Conservation (phyloP, 2,113 vertebrate genomes). For the Oenanthe melanoleuca region DNA sequence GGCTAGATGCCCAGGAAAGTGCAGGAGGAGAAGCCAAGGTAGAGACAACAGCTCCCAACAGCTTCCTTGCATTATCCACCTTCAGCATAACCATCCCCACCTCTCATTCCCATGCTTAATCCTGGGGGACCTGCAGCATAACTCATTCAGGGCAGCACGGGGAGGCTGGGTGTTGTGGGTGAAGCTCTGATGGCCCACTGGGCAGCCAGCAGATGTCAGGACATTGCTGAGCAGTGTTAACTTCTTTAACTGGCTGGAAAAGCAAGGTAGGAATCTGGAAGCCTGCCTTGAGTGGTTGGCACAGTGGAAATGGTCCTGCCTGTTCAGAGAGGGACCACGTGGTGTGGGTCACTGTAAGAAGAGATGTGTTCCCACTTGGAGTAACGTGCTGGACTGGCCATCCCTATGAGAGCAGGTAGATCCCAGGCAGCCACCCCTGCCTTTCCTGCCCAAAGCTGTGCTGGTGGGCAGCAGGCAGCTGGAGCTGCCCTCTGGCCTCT, state of each 20-base stretch:
- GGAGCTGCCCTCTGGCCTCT: not conserved
- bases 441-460: not conserved
- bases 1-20: not conserved
- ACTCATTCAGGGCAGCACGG: not conserved
- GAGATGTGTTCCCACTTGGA: not conserved
- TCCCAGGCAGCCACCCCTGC: not conserved
- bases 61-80: not conserved
- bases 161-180: not conserved
- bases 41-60: not conserved
- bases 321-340: accelerated
- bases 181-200: not conserved
- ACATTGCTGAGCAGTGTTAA: not conserved
- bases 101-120: not conserved
- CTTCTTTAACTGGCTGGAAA: not conserved
- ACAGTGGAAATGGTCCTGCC: not conserved
- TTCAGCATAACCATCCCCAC: not conserved
- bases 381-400: not conserved
- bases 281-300: not conserved
- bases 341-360: not conserved
- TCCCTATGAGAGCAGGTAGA: not conserved
- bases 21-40: not conserved
- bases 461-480: not conserved
- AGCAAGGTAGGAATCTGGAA: not conserved
- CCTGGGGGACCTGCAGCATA: not conserved
- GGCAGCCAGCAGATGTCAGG: not conserved